phyloP scores from a whole-genome alignment of 2,797 vertebrate species.

The Poecilia gillii region DNA sequence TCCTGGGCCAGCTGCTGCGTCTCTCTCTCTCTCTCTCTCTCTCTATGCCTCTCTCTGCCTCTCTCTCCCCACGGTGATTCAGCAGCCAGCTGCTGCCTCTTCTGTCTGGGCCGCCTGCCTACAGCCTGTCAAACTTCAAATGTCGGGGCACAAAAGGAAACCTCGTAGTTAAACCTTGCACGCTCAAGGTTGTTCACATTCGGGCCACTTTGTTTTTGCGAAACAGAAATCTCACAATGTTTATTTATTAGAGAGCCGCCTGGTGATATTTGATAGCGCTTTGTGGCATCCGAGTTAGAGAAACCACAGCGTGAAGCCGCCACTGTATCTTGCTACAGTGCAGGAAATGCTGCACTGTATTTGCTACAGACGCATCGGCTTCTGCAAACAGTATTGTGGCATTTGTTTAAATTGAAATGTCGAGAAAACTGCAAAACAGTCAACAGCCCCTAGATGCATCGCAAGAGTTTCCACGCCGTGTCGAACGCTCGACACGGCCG shows the following conservation, averaged over 20 bases:
- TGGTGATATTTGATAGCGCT: conserved; percentile 23
- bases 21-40: conserved; percentile 18
- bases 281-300: neutral
- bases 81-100: conserved; percentile 32
- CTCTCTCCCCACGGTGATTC: conserved; percentile 12
- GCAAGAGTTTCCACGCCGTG: neutral
- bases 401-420: neutral
- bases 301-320: conserved; percentile 9
- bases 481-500: too few relatives aligned
- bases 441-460: too few relatives aligned
- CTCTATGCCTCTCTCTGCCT: too few relatives aligned
- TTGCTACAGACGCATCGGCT: neutral
- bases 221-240: neutral
- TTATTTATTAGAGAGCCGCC: neutral
- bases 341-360: neutral
- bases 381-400: neutral
- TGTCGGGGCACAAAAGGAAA: conserved; percentile 23
- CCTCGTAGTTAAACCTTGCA: conserved; percentile 3
- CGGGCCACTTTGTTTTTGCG: neutral
- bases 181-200: conserved; percentile 10
- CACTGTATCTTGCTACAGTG: neutral
- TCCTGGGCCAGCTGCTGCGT: conserved; percentile 52
- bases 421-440: neutral
- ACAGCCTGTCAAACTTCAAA: conserved; percentile 35
- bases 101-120: conserved; percentile 26